Evolutionary conservation across 2,113 vertebrate genomes (phyloP).

Genomic region (Salvelinus namaycush): DNA sequence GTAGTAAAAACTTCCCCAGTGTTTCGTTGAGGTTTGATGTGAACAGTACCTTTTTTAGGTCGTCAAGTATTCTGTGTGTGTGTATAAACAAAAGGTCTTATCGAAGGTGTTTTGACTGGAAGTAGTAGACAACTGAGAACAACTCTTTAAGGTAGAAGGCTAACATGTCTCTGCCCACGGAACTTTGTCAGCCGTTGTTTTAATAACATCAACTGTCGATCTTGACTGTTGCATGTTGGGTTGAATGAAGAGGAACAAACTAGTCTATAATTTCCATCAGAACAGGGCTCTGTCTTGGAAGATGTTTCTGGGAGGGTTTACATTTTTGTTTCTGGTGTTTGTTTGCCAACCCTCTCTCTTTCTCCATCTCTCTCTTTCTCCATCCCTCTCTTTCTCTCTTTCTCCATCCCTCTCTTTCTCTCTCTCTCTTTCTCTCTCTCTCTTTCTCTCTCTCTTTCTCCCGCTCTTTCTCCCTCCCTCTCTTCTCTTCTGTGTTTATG

Average conservation of each 20-base stretch:
- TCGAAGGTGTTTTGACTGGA: background rate
- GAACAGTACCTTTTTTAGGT: too few relatives aligned
- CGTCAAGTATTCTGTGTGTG: background rate
- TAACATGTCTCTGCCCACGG: background rate
- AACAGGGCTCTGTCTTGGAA: slow-evolving; percentile 41
- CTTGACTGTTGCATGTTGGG: background rate
- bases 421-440: background rate
- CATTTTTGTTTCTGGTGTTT: slow-evolving; percentile 18
- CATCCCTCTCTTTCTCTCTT: background rate
- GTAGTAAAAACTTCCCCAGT: background rate
- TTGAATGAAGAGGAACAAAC: background rate
- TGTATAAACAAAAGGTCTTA: background rate
- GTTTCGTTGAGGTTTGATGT: background rate
- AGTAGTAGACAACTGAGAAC: background rate
- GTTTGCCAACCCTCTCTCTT: background rate
- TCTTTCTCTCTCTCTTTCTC: background rate
- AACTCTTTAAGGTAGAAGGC: background rate
- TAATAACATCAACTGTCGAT: background rate
- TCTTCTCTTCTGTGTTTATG: too few relatives aligned
- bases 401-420: background rate
- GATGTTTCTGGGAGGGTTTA: background rate
- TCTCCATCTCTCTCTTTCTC: background rate
- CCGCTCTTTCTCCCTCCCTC: background rate
- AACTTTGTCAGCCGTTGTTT: too few relatives aligned
- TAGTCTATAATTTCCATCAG: slow-evolving; percentile 43